phyloP scores from a whole-genome alignment of 2,797 vertebrate genomes.

The Acanthopagrus latus region DNA sequence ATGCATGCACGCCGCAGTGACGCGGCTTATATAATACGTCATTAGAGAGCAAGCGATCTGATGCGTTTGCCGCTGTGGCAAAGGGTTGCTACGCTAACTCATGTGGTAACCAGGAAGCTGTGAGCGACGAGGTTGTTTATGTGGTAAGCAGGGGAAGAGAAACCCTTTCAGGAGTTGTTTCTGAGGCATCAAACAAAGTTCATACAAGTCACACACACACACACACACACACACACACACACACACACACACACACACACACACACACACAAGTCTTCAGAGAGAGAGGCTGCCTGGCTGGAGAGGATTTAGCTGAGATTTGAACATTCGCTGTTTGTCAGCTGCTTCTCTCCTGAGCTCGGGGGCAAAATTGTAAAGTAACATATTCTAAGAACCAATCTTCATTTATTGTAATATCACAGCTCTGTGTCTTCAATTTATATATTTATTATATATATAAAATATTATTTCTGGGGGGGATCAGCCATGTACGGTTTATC shows the following conservation, averaged over 20 bases:
- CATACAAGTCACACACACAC: slow-evolving; percentile 23
- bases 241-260: neutral
- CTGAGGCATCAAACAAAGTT: slow-evolving; percentile 46
- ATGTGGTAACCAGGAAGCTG: slow-evolving; percentile 40
- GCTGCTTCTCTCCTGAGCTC: slow-evolving; percentile 38
- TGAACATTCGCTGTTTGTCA: slow-evolving; percentile 41
- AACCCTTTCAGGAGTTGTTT: slow-evolving; percentile 53
- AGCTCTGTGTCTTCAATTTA: slow-evolving; percentile 12
- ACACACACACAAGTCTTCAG: neutral
- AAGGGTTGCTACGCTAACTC: slow-evolving; percentile 32
- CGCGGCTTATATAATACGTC: slow-evolving; percentile 45
- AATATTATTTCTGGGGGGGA: neutral
- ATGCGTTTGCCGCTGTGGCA: slow-evolving; percentile 30
- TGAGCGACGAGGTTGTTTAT: slow-evolving; percentile 19
- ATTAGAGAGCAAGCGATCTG: slow-evolving; percentile 45
- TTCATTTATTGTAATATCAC: neutral
- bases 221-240: neutral
- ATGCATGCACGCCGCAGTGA: slow-evolving; percentile 26
- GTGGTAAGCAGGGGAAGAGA: slow-evolving; percentile 9
- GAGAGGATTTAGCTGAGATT: slow-evolving; percentile 12
- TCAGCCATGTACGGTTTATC: slow-evolving; percentile 12
- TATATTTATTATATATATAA: too few relatives aligned
- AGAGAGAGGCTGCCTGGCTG: slow-evolving; percentile 23
- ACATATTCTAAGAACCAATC: slow-evolving; percentile 49
- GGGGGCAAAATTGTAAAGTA: slow-evolving; percentile 27